Evolutionary conservation across 2,797 vertebrate genomes (phyloP).

Genomic region (Sphenopsis melanotis): DNA sequence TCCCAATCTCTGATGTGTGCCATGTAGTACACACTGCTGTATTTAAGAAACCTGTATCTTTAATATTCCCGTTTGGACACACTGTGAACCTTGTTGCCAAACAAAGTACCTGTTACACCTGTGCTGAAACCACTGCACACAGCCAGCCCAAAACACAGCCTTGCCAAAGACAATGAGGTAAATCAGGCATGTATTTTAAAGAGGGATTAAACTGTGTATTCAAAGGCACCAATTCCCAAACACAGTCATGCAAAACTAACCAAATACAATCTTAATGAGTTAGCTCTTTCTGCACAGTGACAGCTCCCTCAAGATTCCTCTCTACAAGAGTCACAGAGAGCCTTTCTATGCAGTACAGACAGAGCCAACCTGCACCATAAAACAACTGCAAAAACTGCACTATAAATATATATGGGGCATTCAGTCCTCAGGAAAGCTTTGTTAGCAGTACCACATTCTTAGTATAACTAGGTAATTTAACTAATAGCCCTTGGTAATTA

Average conservation of each 20-base stretch:
- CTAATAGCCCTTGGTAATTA: not conserved
- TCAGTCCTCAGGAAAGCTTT: not conserved
- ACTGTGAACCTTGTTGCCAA: rapidly evolving
- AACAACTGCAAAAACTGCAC: not conserved
- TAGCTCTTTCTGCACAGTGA: not conserved
- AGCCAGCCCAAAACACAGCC: not conserved
- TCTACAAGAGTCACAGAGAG: not conserved
- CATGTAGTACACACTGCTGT: rapidly evolving
- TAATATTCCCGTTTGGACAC: not conserved
- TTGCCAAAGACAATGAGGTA: not conserved
- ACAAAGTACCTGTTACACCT: not conserved
- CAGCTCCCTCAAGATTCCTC: not conserved
- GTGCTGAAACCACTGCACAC: not conserved
- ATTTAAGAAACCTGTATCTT: not conserved
- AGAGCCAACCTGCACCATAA: not conserved
- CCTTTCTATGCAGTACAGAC: not conserved
- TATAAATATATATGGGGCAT: not conserved
- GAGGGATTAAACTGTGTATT: not conserved
- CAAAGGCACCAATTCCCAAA: not conserved
- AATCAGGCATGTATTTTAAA: not conserved
- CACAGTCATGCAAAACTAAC: not conserved
- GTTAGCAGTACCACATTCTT: not conserved
- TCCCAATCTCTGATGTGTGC: not conserved
- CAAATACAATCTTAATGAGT: not conserved
- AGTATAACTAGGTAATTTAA: not conserved